phyloP scores from a whole-genome alignment of 2,113 vertebrate species.

The Macrotis lagotis region DNA sequence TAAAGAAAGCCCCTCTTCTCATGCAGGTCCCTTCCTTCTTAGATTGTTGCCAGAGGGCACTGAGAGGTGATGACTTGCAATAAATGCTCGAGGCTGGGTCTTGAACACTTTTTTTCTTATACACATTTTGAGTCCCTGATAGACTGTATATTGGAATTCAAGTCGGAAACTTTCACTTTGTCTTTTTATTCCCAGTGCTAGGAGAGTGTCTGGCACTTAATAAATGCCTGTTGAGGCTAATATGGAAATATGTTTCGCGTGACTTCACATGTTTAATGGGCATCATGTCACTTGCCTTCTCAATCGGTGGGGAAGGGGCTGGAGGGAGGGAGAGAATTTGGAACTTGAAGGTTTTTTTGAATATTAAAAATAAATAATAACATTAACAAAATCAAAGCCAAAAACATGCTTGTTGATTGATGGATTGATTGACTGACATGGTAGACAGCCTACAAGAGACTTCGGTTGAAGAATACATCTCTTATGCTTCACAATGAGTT shows the following conservation, averaged over 20 bases:
- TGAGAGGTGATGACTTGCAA: neutral
- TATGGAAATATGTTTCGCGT: neutral
- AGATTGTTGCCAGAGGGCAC: neutral
- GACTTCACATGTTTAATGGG: neutral
- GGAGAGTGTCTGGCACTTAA: neutral
- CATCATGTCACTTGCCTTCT: neutral
- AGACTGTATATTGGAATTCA: neutral
- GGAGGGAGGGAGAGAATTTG: neutral
- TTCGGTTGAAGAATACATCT: neutral
- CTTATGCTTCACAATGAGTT: neutral
- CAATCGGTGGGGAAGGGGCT: neutral
- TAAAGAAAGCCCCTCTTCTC: neutral
- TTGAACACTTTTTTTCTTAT: neutral
- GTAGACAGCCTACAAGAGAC: neutral
- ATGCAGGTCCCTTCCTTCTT: neutral
- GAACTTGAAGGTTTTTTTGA: neutral
- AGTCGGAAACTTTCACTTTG: neutral
- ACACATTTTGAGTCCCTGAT: neutral
- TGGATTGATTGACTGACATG: neutral
- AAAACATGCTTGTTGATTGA: neutral
- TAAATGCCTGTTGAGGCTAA: neutral
- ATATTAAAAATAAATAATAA: neutral
- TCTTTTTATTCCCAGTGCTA: neutral
- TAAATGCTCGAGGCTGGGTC: neutral
- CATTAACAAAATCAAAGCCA: neutral